These are phyloP conservation scores for Lineus longissimus DNA, from an alignment of 1,140 invertebrate species.

Conservation along the genomic window DNA sequence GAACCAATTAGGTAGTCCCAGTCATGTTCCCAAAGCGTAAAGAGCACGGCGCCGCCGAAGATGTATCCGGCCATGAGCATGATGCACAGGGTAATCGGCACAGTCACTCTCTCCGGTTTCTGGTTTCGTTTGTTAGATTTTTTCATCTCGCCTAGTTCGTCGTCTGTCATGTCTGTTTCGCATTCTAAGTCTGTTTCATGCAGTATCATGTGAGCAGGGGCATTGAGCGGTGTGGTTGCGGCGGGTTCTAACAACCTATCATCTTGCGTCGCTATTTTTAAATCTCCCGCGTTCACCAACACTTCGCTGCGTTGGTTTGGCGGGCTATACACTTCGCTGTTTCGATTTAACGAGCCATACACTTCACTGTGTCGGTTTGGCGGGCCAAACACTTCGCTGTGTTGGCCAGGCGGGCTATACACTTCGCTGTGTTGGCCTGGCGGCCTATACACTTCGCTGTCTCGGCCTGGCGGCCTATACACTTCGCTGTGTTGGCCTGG, in stretches of 20 bases:
- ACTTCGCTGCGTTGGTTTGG: no score
- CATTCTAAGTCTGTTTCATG: background rate
- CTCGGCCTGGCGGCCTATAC: no score
- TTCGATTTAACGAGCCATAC: no score
- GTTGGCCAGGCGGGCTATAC: no score
- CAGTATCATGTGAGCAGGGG: conserved; percentile 30
- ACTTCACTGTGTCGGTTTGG: no score
- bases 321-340: no score
- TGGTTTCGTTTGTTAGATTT: background rate
- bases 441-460: no score
- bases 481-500: no score
- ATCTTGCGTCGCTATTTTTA: no score
- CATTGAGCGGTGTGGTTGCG: conserved; percentile 34
- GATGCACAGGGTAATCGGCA: conserved; percentile 48
- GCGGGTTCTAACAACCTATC: background rate
- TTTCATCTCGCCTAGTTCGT: background rate
- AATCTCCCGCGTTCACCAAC: no score
- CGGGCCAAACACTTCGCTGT: no score
- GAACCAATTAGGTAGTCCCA: conserved; percentile 81
- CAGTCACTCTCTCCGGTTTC: conserved; percentile 33
- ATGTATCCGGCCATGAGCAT: conserved; percentile 52
- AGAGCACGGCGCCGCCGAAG: conserved; percentile 48
- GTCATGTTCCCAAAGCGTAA: conserved; percentile 40
- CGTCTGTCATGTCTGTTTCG: background rate
- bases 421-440: no score